Evolutionary conservation across 53 echinoderm and acorn worm genomes (phyloP), one percentile per base, ranked within the genome.

Genomic region (Henricia sp.): DNA sequence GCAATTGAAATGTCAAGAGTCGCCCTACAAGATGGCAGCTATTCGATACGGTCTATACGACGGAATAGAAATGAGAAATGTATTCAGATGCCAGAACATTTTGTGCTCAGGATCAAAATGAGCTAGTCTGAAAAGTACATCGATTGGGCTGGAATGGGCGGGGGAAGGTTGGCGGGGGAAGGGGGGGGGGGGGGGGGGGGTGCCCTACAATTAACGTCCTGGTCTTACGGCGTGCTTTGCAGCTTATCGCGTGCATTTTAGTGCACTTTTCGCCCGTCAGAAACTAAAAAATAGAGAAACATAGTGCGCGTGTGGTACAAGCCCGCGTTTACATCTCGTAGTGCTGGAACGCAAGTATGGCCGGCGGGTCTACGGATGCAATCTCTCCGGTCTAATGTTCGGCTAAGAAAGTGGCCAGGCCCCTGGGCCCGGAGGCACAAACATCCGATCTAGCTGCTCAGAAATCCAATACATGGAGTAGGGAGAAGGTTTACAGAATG

Each of bases 371-470:
- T 48, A 40, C 59, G 62, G 63, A 80, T 65, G 80, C 80, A 80
- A 80, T 80, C 80, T 63, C 64, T 16, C 20, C 50, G 80, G 35
- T 80, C 63, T 80, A 80, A 80, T 80, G 64, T 80, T 63, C 46
- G 48, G 64, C 80, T 64, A 64, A 46, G 52, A 73, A 46, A 64
- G 21, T 21, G 46, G 35, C 48, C 44, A 38, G 43, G 38, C 71
- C 77, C 48, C 50, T 12, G 43, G 23, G 44, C 80, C 80, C 65
- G 23, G 50, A 80, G 80, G 63, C 63, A 21, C 27, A 58, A 63
- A 50, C 80, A 80, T 80, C 80, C 80, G 80, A 80, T 80, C 64
- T 64, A 25, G 48, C 46, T 50, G 64, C 63, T 44, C 65, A 77
- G 80, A 63, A 80, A 63, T 80, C 64, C 48, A 46, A 56, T 55